Evolutionary conservation across 2,797 vertebrate species (phyloP).

Genomic region (Thripadectes ignobilis): DNA sequence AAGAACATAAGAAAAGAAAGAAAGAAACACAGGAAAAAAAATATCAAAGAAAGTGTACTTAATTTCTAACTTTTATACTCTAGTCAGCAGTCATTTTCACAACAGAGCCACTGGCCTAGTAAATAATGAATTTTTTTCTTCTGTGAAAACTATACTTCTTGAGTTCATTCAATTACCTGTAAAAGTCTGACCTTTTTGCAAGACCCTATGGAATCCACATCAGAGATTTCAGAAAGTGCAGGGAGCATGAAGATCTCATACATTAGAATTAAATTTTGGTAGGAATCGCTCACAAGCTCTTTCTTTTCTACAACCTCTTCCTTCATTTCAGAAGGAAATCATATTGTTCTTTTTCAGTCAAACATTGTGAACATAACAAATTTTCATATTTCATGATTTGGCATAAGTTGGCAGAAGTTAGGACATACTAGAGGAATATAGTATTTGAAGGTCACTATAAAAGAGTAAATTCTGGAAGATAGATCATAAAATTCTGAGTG

Average conservation of each 20-base stretch:
- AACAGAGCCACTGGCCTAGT: background rate
- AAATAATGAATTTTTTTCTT: background rate
- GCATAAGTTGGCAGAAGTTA: background rate
- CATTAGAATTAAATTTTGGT: background rate
- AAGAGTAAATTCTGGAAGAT: background rate
- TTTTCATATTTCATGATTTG: background rate
- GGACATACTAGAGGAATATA: background rate
- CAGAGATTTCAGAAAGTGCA: background rate
- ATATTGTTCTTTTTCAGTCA: background rate
- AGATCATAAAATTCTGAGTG: background rate
- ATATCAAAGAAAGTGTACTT: background rate
- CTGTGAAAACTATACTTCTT: background rate
- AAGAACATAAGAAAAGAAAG: background rate
- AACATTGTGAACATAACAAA: background rate
- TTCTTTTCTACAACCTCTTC: background rate
- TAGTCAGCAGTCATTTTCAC: background rate
- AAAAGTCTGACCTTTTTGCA: background rate
- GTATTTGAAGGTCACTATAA: background rate
- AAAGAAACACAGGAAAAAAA: background rate
- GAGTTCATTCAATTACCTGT: background rate
- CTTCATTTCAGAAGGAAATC: background rate
- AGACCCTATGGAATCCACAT: background rate
- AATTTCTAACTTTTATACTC: background rate
- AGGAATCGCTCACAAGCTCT: background rate
- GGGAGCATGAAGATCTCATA: background rate